Percentiles rank a stretch among this genome's conserved stretches.
phyloP scores from a whole-genome alignment of 2,797 vertebrate genomes.

The Notolabrus celidotus region DNA sequence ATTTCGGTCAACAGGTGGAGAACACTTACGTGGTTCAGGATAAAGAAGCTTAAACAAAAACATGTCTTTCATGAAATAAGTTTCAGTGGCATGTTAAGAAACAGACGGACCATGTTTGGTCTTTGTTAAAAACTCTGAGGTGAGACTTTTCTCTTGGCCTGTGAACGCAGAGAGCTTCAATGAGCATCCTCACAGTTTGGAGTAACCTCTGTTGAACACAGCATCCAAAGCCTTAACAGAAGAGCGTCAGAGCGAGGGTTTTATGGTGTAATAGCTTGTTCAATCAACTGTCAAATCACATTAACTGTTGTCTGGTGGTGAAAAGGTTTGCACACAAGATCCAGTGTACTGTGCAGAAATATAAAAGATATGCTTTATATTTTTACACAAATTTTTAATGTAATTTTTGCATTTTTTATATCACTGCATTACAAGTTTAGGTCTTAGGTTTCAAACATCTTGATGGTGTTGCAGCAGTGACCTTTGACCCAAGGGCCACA shows the following conservation, averaged over 20 bases:
- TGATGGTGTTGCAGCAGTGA: conserved; percentile 38
- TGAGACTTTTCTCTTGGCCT: not conserved
- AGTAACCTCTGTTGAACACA: conserved; percentile 11
- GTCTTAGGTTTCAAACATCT: conserved; percentile 50
- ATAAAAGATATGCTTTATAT: conserved; percentile 67
- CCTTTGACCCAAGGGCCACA: conserved; percentile 49
- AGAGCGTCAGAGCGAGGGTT: not conserved
- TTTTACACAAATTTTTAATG: conserved; percentile 70
- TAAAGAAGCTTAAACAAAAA: not conserved
- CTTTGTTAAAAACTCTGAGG: not conserved
- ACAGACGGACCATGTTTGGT: not conserved
- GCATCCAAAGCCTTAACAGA: conserved; percentile 16
- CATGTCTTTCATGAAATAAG: not conserved
- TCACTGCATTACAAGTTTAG: conserved; percentile 33
- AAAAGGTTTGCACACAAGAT: conserved; percentile 48
- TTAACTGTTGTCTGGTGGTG: conserved; percentile 21
- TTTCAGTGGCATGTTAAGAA: conserved; percentile 5
- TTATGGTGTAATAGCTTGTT: conserved; percentile 34
- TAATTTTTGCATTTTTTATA: conserved; percentile 61
- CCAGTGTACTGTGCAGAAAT: conserved; percentile 54
- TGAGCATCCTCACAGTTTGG: not conserved
- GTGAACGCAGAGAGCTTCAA: not conserved
- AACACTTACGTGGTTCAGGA: too few relatives aligned
- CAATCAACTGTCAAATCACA: conserved; percentile 65
- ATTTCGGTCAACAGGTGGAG: conserved; percentile 2